Percentiles rank a stretch among this genome's conserved stretches.
Evolutionary conservation across 23 tunicate species (phyloP).

Genomic region (Styela plicata): DNA sequence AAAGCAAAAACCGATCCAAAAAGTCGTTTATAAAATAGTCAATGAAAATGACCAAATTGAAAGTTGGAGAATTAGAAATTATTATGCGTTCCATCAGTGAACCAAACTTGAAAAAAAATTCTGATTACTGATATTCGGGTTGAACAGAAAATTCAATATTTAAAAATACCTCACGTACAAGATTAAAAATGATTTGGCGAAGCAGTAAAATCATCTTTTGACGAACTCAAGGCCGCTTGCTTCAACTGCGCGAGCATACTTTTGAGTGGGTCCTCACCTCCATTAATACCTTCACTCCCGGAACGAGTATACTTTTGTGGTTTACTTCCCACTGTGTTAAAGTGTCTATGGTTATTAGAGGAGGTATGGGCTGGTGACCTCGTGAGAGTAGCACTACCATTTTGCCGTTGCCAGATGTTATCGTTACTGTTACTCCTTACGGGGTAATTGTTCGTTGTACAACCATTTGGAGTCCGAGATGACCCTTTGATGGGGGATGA

Average conservation of each 20-base stretch:
- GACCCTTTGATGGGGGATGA: not conserved
- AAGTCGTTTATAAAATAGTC: too few species aligned
- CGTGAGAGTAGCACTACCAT: not conserved
- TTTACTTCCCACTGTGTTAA: not conserved
- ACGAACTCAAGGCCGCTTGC: not conserved
- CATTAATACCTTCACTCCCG: not conserved
- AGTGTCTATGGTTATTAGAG: not conserved
- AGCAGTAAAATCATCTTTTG: not conserved
- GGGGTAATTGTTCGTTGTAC: not conserved
- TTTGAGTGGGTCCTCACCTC: not conserved
- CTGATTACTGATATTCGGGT: too few species aligned
- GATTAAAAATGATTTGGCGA: not conserved
- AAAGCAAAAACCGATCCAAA: too few species aligned
- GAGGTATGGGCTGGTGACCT: not conserved
- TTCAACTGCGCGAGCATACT: conserved; percentile 11
- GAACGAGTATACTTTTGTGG: not conserved
- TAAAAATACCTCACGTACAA: too few species aligned
- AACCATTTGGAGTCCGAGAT: not conserved
- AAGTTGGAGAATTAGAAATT: too few species aligned
- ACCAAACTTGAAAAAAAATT: too few species aligned
- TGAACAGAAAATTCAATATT: too few species aligned
- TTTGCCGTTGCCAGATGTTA: not conserved
- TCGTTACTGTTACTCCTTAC: not conserved
- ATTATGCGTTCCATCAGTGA: too few species aligned
- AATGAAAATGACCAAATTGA: too few species aligned